Evolutionary conservation across 2,113 vertebrate species (phyloP).

Genomic region (Siniperca chuatsi): DNA sequence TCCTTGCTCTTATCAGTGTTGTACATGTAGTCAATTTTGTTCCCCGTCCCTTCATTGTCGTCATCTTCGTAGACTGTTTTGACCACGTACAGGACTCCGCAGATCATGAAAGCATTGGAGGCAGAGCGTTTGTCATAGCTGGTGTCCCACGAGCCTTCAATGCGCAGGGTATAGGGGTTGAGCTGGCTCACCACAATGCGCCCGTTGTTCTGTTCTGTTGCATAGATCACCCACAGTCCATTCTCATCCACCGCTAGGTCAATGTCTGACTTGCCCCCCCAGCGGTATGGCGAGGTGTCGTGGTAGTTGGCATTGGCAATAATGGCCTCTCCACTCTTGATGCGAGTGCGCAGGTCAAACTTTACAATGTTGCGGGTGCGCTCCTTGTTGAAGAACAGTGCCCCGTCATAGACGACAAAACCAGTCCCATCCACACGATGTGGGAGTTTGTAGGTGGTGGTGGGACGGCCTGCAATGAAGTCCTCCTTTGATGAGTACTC

Average conservation of each 20-base stretch:
- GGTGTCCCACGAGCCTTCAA: slow-evolving; percentile 93
- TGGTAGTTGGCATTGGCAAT: slow-evolving; percentile 91
- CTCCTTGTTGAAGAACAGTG: slow-evolving; percentile 99
- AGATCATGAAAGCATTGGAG: slow-evolving; percentile 94
- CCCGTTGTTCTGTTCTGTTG: slow-evolving; percentile 92
- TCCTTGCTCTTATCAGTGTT: slow-evolving; percentile 96
- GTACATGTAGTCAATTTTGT: slow-evolving; percentile 99
- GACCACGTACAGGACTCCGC: slow-evolving; percentile 95
- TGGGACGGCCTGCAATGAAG: slow-evolving; percentile 96
- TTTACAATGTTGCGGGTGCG: slow-evolving; percentile 99
- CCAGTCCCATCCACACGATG: slow-evolving; percentile 97
- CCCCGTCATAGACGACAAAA: slow-evolving; percentile 97
- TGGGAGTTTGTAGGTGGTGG: slow-evolving; percentile 97
- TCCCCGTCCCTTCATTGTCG: slow-evolving; percentile 97
- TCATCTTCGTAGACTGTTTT: slow-evolving; percentile 98
- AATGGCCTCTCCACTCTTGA: slow-evolving; percentile 98
- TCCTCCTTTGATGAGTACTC: slow-evolving; percentile 99
- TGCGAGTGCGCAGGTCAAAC: slow-evolving; percentile 95
- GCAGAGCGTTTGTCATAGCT: slow-evolving; percentile 87
- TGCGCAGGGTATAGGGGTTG: slow-evolving; percentile 92
- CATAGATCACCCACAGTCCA: slow-evolving; percentile 96
- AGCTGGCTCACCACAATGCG: slow-evolving; percentile 95
- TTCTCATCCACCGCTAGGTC: slow-evolving; percentile 93
- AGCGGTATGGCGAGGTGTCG: slow-evolving; percentile 93
- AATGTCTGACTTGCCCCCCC: slow-evolving; percentile 90